phyloP scores from a whole-genome alignment of 1,140 invertebrate genomes.

The Leucophenga varia region DNA sequence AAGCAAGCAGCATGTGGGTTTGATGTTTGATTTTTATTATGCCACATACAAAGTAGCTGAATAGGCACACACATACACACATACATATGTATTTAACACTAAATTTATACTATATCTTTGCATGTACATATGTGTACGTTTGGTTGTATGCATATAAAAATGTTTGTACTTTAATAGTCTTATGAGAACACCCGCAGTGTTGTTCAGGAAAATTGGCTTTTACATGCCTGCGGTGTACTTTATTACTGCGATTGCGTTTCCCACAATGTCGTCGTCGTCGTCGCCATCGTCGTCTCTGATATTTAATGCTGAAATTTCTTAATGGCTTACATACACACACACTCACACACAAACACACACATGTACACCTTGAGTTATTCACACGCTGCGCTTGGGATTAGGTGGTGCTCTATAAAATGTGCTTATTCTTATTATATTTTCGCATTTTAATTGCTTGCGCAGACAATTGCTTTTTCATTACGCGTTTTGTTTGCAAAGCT shows the following conservation, averaged over 20 bases:
- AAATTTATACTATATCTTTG: too few relatives aligned
- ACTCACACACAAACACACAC: too few relatives aligned
- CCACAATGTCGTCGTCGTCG: too few relatives aligned
- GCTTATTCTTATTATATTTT: constrained; percentile 24
- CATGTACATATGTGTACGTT: constrained; percentile 1
- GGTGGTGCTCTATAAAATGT: constrained; percentile 17
- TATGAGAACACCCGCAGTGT: constrained; percentile 33
- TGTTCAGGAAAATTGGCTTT: constrained; percentile 48
- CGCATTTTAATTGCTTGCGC: constrained; percentile 35
- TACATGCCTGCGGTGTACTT: constrained; percentile 36
- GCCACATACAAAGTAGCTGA: constrained; percentile 17
- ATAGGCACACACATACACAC: constrained; percentile 19
- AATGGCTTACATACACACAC: constrained; percentile 31
- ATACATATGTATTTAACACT: background rate
- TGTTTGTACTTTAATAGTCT: constrained; percentile 39
- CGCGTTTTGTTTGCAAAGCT: background rate
- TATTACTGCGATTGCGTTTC: constrained; percentile 26
- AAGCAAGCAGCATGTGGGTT: too few relatives aligned
- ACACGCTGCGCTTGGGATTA: too few relatives aligned
- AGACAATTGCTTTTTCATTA: constrained; percentile 29
- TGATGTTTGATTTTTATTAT: constrained; percentile 26
- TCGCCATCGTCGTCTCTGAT: constrained; percentile 3
- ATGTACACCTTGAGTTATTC: too few relatives aligned
- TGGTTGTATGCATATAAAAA: constrained; percentile 8
- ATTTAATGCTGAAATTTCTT: constrained; percentile 44